Base-by-base conservation (phyloP, 2,113 vertebrate species). In the Elachura formosa region DNA sequence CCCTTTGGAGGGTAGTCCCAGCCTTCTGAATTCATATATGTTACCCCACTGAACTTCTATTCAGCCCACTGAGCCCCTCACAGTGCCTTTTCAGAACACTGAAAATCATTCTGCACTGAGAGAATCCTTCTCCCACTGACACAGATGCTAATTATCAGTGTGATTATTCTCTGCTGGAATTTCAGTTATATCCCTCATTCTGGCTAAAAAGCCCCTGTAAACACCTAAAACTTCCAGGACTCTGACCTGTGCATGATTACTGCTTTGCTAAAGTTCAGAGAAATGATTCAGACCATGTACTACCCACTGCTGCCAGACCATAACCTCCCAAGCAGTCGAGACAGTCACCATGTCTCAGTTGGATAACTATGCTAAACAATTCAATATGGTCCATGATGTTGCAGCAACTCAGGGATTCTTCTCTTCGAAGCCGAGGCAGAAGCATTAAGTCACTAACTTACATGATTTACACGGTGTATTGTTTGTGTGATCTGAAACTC, bases 401-500 rank as follows among this genome's bases (percentile, higher is more conserved):
- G 59, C 79, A 83, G 49, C 38, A 68, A 33, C 56, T 33, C 54
- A 33, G 5, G 23, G 58, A 66, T 64, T 90, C 61, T 46, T 63
- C 58, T 46, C 51, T 73, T 54, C 62, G n/a, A 31, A 64, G 48
- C 28, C 49, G n/a, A 25, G 5, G 11, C 38, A 89, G 17, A 87
- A 78, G 54, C 55, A 85, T 96, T 96, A 93, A 93, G 89, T 89
- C 84, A 91, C 81, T 93, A 96, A 98, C 98, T 99, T 99, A 99
- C 99, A 99, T 97, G 99, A 98, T 98, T 98, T 98, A 76, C 99
- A 98, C 0, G 98, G 96, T n/a, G 97, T 94, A 40, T 96, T 97
- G 90, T 97, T 98, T 11, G 97, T 64, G 11, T 97, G 96, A 82
- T 98, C 98, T 31, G 96, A 92, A 33, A 90, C 54, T 78, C 96